A percentile compares a stretch with the other conserved stretches of the same genome.
These are phyloP conservation scores for Gryllus bimaculatus DNA, from an alignment of 1,140 invertebrate species.

Conservation along the genomic window DNA sequence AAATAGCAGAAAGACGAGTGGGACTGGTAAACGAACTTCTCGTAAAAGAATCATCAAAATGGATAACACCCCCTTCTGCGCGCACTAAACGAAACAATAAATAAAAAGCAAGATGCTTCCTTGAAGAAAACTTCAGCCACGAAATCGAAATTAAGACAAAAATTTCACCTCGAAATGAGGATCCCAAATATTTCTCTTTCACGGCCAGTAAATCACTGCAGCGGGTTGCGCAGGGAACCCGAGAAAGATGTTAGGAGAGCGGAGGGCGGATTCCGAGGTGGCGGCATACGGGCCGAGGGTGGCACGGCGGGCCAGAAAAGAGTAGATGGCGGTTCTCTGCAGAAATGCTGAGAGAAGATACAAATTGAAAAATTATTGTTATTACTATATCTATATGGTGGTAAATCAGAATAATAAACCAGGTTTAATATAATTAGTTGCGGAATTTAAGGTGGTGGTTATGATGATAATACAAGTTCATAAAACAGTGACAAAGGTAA, in stretches of 20 bases:
- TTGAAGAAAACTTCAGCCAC: background rate
- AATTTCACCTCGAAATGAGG: slow-evolving; percentile 4
- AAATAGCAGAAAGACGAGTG: too few relatives aligned
- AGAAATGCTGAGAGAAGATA: too few relatives aligned
- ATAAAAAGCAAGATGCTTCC: background rate
- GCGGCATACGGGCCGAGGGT: background rate
- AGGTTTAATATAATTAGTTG: too few relatives aligned
- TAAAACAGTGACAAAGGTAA: too few relatives aligned
- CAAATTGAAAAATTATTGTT: too few relatives aligned
- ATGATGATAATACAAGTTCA: too few relatives aligned
- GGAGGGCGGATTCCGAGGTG: background rate
- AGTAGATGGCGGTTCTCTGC: background rate
- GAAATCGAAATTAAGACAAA: slow-evolving; percentile 5
- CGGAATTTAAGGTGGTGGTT: too few relatives aligned
- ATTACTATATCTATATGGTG: too few relatives aligned
- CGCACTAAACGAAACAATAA: background rate
- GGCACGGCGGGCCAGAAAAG: background rate
- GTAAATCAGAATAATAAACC: too few relatives aligned
- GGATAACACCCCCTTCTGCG: background rate
- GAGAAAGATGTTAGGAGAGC: background rate
- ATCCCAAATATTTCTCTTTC: slow-evolving; percentile 5
- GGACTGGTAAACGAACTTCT: background rate
- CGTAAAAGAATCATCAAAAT: background rate
- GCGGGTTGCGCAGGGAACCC: background rate
- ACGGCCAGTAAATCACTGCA: background rate